Conservation (phyloP, 2,888 invertebrate genomes). For the Hermodice carunculata region DNA sequence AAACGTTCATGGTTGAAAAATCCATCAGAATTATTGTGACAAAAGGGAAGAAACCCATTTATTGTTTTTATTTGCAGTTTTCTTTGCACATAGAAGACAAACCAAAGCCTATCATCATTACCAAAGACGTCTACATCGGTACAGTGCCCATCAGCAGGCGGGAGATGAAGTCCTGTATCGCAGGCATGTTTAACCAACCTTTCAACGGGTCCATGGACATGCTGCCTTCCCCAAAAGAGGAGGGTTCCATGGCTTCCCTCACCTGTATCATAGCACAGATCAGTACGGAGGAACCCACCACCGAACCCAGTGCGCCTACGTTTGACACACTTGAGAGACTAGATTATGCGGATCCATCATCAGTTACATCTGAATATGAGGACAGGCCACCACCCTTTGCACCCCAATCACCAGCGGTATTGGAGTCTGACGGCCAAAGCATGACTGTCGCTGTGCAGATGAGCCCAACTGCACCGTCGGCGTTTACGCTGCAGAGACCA, state of each 20-base stretch:
- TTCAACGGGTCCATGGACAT: slow-evolving; percentile 31
- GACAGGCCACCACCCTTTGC: slow-evolving; percentile 36
- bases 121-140: slow-evolving; percentile 44
- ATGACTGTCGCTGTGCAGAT: neutral
- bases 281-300: slow-evolving; percentile 9
- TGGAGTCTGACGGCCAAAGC: neutral
- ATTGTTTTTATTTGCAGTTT: slow-evolving; percentile 31
- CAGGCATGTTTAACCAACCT: slow-evolving; percentile 42
- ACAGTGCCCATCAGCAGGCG: slow-evolving; percentile 35
- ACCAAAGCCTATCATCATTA: slow-evolving; percentile 29
- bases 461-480: slow-evolving; percentile 65
- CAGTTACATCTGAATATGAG: slow-evolving; percentile 4
- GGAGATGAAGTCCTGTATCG: slow-evolving; percentile 41
- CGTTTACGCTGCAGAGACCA: slow-evolving; percentile 14
- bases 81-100: slow-evolving; percentile 35
- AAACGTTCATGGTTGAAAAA: too few relatives aligned
- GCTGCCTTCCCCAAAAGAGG: neutral
- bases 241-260: slow-evolving; percentile 21
- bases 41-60: neutral
- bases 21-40: too few relatives aligned
- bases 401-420: slow-evolving; percentile 17
- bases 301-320: slow-evolving; percentile 35
- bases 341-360: neutral
- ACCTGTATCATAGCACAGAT: slow-evolving; percentile 32
- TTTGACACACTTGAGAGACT: slow-evolving; percentile 25